A percentile compares a stretch with the other conserved stretches of the same genome.
phyloP scores from a whole-genome alignment of 2,888 invertebrate species.

The Lithophane ornitopus region DNA sequence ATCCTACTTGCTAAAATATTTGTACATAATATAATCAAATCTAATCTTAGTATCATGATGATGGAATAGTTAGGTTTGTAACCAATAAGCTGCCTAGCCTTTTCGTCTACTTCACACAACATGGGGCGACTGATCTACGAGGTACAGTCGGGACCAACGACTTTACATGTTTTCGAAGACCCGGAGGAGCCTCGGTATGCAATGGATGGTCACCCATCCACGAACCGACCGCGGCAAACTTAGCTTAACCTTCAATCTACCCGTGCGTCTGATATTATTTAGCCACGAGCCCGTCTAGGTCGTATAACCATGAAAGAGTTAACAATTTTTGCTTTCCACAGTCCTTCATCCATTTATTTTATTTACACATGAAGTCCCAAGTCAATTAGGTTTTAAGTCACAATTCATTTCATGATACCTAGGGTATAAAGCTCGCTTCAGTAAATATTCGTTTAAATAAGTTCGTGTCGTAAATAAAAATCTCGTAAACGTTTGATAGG shows the following conservation, averaged over 20 bases:
- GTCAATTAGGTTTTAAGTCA: constrained; percentile 17
- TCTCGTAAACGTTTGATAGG: constrained; percentile 34
- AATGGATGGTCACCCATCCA: neutral
- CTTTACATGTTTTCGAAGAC: neutral
- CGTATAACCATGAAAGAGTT: neutral
- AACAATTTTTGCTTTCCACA: constrained; percentile 6
- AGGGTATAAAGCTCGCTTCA: constrained; percentile 21
- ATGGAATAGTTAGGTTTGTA: neutral
- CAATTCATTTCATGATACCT: constrained; percentile 41
- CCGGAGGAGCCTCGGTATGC: neutral
- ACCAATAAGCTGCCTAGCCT: neutral
- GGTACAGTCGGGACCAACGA: neutral
- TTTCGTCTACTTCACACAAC: neutral
- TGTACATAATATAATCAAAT: too few relatives aligned
- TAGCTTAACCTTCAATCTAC: too few relatives aligned
- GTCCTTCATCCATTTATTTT: neutral
- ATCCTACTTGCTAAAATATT: too few relatives aligned
- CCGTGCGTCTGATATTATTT: too few relatives aligned
- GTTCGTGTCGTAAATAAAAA: constrained; percentile 32
- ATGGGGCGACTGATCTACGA: neutral
- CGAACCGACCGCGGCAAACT: too few relatives aligned
- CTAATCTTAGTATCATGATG: too few relatives aligned
- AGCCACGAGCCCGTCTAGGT: neutral
- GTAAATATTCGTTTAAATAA: constrained; percentile 33
- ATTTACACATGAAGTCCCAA: neutral